Evolutionary conservation across 2,113 vertebrate species (phyloP).

Genomic region (Craseonycteris thonglongyai): DNA sequence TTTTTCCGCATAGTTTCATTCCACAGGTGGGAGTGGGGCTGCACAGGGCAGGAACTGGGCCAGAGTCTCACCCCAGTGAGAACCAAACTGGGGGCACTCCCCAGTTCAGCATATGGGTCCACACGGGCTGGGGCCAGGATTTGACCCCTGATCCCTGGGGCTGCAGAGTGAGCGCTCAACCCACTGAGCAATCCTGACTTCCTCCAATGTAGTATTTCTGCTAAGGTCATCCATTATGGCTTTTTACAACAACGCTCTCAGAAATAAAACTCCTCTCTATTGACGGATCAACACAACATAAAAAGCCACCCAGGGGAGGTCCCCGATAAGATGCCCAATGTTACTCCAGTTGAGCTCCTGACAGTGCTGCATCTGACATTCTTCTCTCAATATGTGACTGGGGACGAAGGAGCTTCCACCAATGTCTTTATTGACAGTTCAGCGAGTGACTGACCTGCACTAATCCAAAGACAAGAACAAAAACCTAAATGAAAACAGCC

Average conservation of each 20-base stretch:
- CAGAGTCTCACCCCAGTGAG: too few relatives aligned
- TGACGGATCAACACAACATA: background rate
- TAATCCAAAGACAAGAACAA: background rate
- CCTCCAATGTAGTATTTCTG: background rate
- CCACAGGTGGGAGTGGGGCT: too few relatives aligned
- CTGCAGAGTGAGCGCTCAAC: too few relatives aligned
- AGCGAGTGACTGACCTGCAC: background rate
- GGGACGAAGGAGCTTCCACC: background rate
- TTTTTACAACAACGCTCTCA: background rate
- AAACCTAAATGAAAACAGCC: background rate
- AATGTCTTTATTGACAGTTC: background rate
- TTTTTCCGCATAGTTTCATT: too few relatives aligned
- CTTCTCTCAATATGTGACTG: background rate
- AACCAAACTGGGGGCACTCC: too few relatives aligned
- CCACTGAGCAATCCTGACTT: too few relatives aligned
- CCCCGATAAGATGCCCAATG: background rate
- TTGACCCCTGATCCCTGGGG: too few relatives aligned
- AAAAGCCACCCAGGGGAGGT: background rate
- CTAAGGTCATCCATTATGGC: background rate
- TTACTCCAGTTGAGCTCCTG: background rate
- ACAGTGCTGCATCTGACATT: background rate
- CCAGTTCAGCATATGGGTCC: too few relatives aligned
- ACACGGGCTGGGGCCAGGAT: too few relatives aligned
- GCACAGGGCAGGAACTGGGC: too few relatives aligned
- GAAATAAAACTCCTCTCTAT: background rate